Evolutionary conservation across 2,113 vertebrate species (phyloP), one percentile per base, ranked within the genome.

Genomic region (Brachirus orientalis): DNA sequence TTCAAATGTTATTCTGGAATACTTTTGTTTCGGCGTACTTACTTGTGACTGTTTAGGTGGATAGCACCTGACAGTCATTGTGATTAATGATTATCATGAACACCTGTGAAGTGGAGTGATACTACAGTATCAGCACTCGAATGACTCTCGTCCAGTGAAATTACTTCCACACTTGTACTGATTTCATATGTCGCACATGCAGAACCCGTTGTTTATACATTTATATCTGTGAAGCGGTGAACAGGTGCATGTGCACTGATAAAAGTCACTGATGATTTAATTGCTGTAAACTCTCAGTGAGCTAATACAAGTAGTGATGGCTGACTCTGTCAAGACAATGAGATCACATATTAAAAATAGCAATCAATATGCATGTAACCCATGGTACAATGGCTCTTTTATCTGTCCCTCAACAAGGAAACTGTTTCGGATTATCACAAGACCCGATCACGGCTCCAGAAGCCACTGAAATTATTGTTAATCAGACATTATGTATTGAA

Each of bases 301-400:
- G 44, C 8, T 54, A 63, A 76, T 22, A 53, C 0, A 46, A 5
- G 4, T 16, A 52, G 38, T 11, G 45, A 11, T 67, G 46, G 20
- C 51, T 17, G 36, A 1, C 38, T 71, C 7, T 10, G 43, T 70
- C 38, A 58, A 35, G 20, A 63, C 44, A 66, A 48, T 46, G 20
- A 47, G 9, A 43, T 16, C 47, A 53, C 47, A 66, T 19, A 58
- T 67, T 45, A 57, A 19, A 10, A 57, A 48, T 12, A 28, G 16
- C 19, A 48, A 75, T 75, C 11, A 7, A 48, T 40, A 38, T 46
- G 61, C 28, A 13, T 14, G 48, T 46, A 16, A 61, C 56, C 57
- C 18, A 38, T 35, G 22, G 22, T 16, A 69, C 36, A 28, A 3
- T 8, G 22, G 54, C 47, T 63, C 11, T 14, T n/a, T 60, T 35